These are phyloP conservation scores for Chaunax sp. DNA, from an alignment of 2,797 vertebrate species.

Conservation along the genomic window DNA sequence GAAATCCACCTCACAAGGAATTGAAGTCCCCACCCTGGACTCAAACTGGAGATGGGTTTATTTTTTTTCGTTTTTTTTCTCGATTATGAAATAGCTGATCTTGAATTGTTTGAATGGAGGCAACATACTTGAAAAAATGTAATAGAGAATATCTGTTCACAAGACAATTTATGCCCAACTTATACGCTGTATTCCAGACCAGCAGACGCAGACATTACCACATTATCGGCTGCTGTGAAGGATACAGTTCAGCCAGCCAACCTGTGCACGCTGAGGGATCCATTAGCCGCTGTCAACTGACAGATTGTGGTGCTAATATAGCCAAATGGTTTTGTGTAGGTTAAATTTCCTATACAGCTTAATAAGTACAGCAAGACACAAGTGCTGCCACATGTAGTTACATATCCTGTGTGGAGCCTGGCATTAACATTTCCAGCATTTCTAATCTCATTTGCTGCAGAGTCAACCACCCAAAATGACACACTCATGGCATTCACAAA, in stretches of 20 bases:
- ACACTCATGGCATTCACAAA: conserved; percentile 30
- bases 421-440: conserved; percentile 30
- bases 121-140: not conserved
- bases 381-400: not conserved
- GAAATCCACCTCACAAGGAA: no score
- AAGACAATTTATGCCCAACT: not conserved
- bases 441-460: conserved; percentile 37
- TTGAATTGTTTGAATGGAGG: not conserved
- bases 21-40: no score
- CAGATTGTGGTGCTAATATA: not conserved
- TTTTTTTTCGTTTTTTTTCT: not conserved
- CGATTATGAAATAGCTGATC: not conserved
- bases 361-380: not conserved
- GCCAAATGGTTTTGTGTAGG: not conserved
- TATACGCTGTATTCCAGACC: not conserved
- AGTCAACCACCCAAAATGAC: conserved; percentile 20
- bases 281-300: not conserved
- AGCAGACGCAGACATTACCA: not conserved
- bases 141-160: not conserved
- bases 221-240: not conserved
- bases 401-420: conserved; percentile 29
- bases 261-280: not conserved
- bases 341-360: not conserved
- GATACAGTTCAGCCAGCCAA: not conserved
- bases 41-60: not conserved